Conservation (phyloP, 1,140 invertebrate species). For the Pseudomyrmex sp. region DNA sequence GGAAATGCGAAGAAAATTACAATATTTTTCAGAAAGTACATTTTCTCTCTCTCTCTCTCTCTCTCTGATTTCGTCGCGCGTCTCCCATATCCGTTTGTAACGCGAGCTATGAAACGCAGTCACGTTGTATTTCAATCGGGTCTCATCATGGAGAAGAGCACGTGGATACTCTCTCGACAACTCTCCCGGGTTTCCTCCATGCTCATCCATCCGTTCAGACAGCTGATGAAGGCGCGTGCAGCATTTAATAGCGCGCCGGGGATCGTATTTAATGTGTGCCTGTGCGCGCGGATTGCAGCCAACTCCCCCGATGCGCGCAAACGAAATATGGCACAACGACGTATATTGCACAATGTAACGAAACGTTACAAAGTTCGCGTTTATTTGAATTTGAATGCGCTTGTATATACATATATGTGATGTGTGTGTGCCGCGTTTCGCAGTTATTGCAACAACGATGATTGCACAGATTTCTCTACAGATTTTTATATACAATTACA, state of each 20-base stretch:
- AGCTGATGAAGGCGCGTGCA: conserved; percentile 39
- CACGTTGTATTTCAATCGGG: conserved; percentile 39
- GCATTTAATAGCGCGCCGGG: conserved; percentile 37
- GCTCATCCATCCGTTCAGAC: conserved; percentile 18
- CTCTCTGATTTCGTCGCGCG: neutral
- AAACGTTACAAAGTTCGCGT: conserved; percentile 4
- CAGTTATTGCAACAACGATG: neutral
- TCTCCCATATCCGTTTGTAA: neutral
- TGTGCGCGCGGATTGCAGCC: conserved; percentile 24
- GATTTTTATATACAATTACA: neutral
- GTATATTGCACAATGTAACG: conserved; percentile 12
- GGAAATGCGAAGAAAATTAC: neutral
- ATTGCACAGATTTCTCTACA: neutral
- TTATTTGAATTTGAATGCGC: neutral
- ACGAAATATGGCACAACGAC: neutral
- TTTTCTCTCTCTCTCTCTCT: neutral
- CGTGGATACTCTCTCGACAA: conserved; percentile 23
- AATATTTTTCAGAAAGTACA: conserved; percentile 12
- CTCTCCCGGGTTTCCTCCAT: conserved; percentile 27
- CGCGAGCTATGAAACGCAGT: conserved; percentile 19
- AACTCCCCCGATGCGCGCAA: conserved; percentile 15
- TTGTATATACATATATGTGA: no score
- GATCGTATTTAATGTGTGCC: conserved; percentile 49
- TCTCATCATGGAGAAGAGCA: conserved; percentile 26
- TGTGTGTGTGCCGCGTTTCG: no score